These are phyloP conservation scores for Notolabrus celidotus DNA, from an alignment of 2,797 vertebrate species.

Conservation along the genomic window DNA sequence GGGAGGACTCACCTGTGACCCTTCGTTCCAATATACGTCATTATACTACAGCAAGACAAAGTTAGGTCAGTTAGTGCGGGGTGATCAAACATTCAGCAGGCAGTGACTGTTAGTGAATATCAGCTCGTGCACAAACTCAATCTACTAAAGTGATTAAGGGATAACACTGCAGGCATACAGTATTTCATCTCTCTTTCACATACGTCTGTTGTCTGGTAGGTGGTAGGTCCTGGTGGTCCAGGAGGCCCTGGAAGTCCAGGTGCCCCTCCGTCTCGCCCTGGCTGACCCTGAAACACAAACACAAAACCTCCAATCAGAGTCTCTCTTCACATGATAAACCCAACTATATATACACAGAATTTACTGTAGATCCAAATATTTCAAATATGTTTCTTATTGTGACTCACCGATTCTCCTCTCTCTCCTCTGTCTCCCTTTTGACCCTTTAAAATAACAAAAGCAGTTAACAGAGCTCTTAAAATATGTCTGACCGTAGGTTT, in stretches of 20 bases:
- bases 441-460: constrained; percentile 67
- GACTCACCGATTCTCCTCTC: constrained; percentile 79
- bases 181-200: constrained; percentile 24
- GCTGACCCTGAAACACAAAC: constrained; percentile 84
- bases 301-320: background rate
- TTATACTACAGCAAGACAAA: constrained; percentile 78
- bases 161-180: constrained; percentile 1
- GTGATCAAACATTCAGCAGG: constrained; percentile 34
- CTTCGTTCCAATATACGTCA: constrained; percentile 69
- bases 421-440: constrained; percentile 75
- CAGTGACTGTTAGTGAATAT: constrained; percentile 64
- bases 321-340: background rate
- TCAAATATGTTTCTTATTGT: too few relatives aligned
- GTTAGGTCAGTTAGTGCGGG: constrained; percentile 70
- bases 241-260: constrained; percentile 92
- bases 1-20: constrained; percentile 73
- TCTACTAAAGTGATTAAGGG: constrained; percentile 11
- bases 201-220: constrained; percentile 70
- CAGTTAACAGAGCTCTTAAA: background rate
- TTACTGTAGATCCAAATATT: background rate
- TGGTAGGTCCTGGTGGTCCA: constrained; percentile 87
- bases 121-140: constrained; percentile 6
- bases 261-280: constrained; percentile 86
- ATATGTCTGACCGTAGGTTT: background rate
- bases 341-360: background rate